A percentile compares a stretch with the other conserved stretches of the same genome.
Evolutionary conservation across 2,797 vertebrate genomes (phyloP).

Genomic region (Phalanger gymnotis): DNA sequence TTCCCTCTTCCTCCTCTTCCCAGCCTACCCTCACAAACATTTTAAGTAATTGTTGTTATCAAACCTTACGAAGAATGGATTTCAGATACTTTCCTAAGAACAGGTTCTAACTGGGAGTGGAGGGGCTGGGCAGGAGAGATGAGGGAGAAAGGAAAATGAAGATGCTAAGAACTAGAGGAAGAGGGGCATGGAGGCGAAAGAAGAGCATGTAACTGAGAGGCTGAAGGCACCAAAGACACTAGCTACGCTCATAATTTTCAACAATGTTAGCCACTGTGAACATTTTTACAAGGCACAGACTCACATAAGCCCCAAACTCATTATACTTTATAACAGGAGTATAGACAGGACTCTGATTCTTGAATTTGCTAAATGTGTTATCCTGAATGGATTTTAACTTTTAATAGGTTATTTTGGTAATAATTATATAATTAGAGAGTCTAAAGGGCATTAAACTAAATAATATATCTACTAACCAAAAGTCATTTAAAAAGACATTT

Average conservation of each 20-base stretch:
- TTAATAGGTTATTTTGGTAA: neutral
- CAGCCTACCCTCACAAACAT: neutral
- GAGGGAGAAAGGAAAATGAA: neutral
- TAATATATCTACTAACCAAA: neutral
- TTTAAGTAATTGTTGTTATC: neutral
- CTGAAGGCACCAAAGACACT: neutral
- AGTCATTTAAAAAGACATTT: neutral
- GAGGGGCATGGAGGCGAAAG: neutral
- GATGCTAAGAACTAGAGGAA: neutral
- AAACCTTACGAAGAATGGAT: neutral
- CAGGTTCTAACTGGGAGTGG: neutral
- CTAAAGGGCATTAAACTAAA: neutral
- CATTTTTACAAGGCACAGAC: neutral
- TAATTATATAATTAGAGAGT: neutral
- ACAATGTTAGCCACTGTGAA: neutral
- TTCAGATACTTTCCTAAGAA: neutral
- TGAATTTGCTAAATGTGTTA: neutral
- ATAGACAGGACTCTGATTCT: neutral
- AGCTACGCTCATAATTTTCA: neutral
- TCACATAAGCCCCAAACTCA: neutral
- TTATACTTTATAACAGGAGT: neutral
- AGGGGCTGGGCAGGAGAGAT: neutral
- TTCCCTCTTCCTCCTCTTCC: neutral
- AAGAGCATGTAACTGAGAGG: neutral
- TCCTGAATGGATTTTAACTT: neutral